Conservation (phyloP, 2,113 vertebrate genomes). For the Smithornis capensis region DNA sequence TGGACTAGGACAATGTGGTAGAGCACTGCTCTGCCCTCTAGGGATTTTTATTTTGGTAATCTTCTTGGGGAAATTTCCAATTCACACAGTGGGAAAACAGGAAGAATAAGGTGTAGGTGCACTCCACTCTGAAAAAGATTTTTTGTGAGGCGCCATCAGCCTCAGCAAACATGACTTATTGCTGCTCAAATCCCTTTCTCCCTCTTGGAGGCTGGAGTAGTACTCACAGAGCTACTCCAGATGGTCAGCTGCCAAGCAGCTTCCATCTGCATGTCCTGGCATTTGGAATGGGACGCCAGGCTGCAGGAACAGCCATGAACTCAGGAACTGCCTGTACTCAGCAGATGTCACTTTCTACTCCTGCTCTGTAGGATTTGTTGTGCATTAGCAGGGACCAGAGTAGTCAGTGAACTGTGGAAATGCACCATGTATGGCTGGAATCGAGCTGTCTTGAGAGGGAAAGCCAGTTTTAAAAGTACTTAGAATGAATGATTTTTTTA, state of each 20-base stretch:
- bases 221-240: neutral
- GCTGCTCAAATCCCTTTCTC: neutral
- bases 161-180: neutral
- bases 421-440: accelerated
- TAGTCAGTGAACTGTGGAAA: neutral
- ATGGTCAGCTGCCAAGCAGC: neutral
- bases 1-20: accelerated
- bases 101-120: neutral
- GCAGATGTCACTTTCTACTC: neutral
- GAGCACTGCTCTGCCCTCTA: neutral
- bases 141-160: neutral
- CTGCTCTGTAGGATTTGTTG: neutral
- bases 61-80: neutral
- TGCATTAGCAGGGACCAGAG: accelerated
- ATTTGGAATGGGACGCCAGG: neutral
- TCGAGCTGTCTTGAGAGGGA: neutral
- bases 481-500: neutral
- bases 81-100: accelerated
- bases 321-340: neutral
- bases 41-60: neutral
- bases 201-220: neutral
- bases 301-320: neutral
- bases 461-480: neutral
- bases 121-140: neutral
- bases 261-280: accelerated